These are phyloP conservation scores for Vidua chalybeata DNA, from an alignment of 2,113 vertebrate species.

Conservation along the genomic window DNA sequence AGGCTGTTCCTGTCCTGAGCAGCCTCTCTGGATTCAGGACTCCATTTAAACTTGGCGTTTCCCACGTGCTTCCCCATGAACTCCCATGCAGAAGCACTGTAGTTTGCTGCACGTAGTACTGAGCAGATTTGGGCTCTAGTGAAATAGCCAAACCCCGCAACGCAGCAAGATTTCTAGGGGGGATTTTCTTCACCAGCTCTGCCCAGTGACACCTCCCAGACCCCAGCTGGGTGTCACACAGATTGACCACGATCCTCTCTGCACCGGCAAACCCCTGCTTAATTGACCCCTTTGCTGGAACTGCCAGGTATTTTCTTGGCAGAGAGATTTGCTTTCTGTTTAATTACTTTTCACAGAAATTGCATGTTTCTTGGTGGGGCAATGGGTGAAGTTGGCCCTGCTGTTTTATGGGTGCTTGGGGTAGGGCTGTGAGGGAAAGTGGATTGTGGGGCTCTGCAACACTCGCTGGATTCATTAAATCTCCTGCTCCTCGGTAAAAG, in stretches of 20 bases:
- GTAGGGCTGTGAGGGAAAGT: neutral
- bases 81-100: accelerated
- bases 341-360: slow-evolving; percentile 64
- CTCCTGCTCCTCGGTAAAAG: neutral
- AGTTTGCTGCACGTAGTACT: neutral
- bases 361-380: neutral
- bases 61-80: accelerated
- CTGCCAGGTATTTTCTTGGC: slow-evolving; percentile 61
- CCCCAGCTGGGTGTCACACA: neutral
- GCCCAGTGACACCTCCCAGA: neutral
- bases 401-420: slow-evolving; percentile 42
- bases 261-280: neutral
- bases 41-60: neutral
- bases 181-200: neutral
- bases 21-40: neutral
- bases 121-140: accelerated
- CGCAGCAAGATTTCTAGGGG: neutral
- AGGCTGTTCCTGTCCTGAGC: neutral
- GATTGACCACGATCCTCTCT: neutral
- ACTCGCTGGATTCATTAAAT: neutral
- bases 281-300: neutral
- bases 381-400: neutral
- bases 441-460: neutral
- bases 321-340: slow-evolving; percentile 40
- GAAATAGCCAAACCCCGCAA: neutral